Percentiles rank a stretch among this genome's conserved stretches.
Conservation (phyloP, 2,113 vertebrate species). For the Chaetodon auriga region DNA sequence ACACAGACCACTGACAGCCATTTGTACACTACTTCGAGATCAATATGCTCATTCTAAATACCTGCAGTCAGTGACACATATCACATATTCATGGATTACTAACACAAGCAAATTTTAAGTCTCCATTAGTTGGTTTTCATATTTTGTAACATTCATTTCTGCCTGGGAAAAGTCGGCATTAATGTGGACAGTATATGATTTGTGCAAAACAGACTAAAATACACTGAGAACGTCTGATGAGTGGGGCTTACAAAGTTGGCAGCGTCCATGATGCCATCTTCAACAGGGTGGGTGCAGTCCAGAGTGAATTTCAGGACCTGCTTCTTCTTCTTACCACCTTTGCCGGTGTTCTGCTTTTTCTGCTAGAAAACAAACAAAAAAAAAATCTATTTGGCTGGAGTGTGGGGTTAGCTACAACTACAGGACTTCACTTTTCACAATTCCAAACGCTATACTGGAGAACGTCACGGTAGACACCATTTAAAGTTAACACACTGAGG, state of each 20-base stretch:
- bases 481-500: too few relatives aligned
- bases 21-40: background rate
- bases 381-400: too few relatives aligned
- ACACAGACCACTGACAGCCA: background rate
- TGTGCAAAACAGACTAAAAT: background rate
- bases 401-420: background rate
- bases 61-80: background rate
- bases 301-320: conserved; percentile 95
- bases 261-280: conserved; percentile 99
- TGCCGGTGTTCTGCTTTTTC: conserved; percentile 81
- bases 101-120: background rate
- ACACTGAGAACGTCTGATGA: background rate
- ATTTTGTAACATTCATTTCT: background rate
- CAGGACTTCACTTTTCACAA: background rate
- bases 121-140: background rate
- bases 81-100: background rate
- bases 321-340: conserved; percentile 97
- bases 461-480: background rate
- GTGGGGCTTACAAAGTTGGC: conserved; percentile 92
- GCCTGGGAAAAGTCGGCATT: too few relatives aligned
- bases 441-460: background rate
- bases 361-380: conserved; percentile 4
- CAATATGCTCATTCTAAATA: background rate
- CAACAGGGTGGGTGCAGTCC: conserved; percentile 97
- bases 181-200: background rate